These are phyloP conservation scores for Poeciliopsis turneri DNA, from an alignment of 2,797 vertebrate genomes.

Conservation along the genomic window DNA sequence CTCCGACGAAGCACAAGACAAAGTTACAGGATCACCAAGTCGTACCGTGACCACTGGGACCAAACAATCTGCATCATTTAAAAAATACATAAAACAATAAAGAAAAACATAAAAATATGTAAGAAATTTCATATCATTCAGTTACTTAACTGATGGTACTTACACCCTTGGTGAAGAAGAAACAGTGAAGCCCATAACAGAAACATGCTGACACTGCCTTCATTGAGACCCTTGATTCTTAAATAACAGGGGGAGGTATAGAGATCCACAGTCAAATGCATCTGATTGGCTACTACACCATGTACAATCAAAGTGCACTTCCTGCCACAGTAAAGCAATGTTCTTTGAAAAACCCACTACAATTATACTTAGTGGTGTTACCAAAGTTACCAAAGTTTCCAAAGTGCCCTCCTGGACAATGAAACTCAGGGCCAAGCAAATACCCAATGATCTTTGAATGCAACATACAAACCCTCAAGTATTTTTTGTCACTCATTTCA, in stretches of 20 bases:
- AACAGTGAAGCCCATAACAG: slow-evolving; percentile 24
- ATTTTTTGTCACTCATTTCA: background rate
- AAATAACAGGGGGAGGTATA: background rate
- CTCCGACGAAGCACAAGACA: background rate
- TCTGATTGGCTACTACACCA: slow-evolving; percentile 23
- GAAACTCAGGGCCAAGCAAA: background rate
- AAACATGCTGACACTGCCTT: slow-evolving; percentile 22
- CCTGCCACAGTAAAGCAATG: slow-evolving; percentile 6
- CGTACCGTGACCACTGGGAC: background rate
- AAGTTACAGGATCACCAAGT: slow-evolving; percentile 5
- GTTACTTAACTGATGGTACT: slow-evolving; percentile 1
- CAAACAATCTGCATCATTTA: background rate
- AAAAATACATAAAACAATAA: background rate
- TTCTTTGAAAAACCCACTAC: slow-evolving; percentile 3
- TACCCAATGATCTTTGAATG: background rate
- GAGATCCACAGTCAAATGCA: background rate
- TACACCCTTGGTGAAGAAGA: slow-evolving; percentile 23
- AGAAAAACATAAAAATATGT: background rate
- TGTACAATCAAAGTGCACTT: slow-evolving; percentile 9
- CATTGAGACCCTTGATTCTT: background rate
- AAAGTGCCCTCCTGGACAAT: background rate
- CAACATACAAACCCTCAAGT: background rate
- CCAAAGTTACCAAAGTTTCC: background rate
- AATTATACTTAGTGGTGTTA: background rate
- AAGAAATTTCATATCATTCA: background rate